Evolutionary conservation across 2,797 vertebrate species (phyloP), one percentile per base, ranked within the genome.

Genomic region (Synaphobranchus kaupii): DNA sequence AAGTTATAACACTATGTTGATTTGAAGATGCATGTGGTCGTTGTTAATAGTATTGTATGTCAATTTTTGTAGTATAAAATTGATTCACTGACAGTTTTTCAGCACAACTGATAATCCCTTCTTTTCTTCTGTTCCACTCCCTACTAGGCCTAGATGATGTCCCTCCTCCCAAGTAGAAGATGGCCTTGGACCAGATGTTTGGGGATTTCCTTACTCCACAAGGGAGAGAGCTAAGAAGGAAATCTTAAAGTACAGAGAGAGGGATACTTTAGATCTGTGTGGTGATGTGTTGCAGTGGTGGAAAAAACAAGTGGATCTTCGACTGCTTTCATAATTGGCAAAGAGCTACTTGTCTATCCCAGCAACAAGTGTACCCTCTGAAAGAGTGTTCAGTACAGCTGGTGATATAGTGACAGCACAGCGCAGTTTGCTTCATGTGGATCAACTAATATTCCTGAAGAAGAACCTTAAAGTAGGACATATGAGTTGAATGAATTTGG

Each of bases 221-320:
- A 78, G 82, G 34, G 2, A 80, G 76, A 80, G 39, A 80, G 76
- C 9, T 12, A 80, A 48, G 76, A 10, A 80, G 17, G 76, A 80
- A 80, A 88, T 85, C 1, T 28, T 71, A 86, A 87, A 90, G 10
- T 87, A 85, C 47, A 86, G 66, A 58, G 31, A 88, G 83, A 73
- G 47, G 83, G 63, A 87, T 84, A 66, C 73, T 84, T 86, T 84
- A 84, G 17, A 31, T 87, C 68, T 86, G 34, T 9, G 44, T 85
- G 58, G 84, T 56, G 85, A 88, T 88, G 76, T 89, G 88, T 68
- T 89, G 76, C 86, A 89, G 86, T 90, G 63, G n/a, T 63, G 60
- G 8, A 66, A 25, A 31, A 60, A 82, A 34, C 76, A 86, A 13
- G 10, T 80, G 73, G 85, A 3, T 31, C 66, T 71, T n/a, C 86